Conservation (phyloP, 2,797 vertebrate species). For the Huso huso region DNA sequence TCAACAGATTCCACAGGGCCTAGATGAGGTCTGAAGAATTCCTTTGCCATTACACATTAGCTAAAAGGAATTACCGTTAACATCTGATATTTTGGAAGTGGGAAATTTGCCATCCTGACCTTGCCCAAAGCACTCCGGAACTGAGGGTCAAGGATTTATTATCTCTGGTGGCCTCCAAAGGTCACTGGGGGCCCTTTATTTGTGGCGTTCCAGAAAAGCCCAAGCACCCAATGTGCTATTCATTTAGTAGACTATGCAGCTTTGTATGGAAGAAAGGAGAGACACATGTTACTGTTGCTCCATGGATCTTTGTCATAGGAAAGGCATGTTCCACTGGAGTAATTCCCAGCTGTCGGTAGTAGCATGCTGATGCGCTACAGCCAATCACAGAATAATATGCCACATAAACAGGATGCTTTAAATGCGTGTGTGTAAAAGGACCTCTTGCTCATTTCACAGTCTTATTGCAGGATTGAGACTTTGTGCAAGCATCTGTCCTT, state of each 20-base stretch:
- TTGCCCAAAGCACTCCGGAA: slow-evolving; percentile 88
- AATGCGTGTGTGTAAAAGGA: slow-evolving; percentile 66
- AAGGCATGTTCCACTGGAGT: slow-evolving; percentile 84
- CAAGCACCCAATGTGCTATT: slow-evolving; percentile 63
- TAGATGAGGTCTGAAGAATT: slow-evolving; percentile 84
- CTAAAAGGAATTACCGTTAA: slow-evolving; percentile 90
- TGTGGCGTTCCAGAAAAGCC: slow-evolving; percentile 28
- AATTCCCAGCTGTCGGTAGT: slow-evolving; percentile 84
- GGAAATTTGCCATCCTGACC: slow-evolving; percentile 84
- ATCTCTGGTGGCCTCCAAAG: slow-evolving; percentile 74
- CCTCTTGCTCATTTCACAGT: slow-evolving; percentile 54
- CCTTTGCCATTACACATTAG: slow-evolving; percentile 87
- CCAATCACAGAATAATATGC: slow-evolving; percentile 60
- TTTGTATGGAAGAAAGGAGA: slow-evolving; percentile 49
- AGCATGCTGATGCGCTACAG: slow-evolving; percentile 65
- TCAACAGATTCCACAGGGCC: slow-evolving; percentile 91
- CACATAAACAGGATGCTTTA: slow-evolving; percentile 84
- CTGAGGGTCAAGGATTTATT: slow-evolving; percentile 78
- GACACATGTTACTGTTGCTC: slow-evolving; percentile 78
- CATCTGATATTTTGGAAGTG: slow-evolving; percentile 97
- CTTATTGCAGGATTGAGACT: slow-evolving; percentile 21
- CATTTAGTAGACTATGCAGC: slow-evolving; percentile 57
- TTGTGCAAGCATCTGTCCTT: slow-evolving; percentile 47
- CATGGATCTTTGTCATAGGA: slow-evolving; percentile 81
- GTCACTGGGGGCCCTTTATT: slow-evolving; percentile 52